Evolutionary conservation across 1,140 invertebrate genomes (phyloP), one percentile per base, ranked within the genome.

Genomic region (Euglossa dilemma): DNA sequence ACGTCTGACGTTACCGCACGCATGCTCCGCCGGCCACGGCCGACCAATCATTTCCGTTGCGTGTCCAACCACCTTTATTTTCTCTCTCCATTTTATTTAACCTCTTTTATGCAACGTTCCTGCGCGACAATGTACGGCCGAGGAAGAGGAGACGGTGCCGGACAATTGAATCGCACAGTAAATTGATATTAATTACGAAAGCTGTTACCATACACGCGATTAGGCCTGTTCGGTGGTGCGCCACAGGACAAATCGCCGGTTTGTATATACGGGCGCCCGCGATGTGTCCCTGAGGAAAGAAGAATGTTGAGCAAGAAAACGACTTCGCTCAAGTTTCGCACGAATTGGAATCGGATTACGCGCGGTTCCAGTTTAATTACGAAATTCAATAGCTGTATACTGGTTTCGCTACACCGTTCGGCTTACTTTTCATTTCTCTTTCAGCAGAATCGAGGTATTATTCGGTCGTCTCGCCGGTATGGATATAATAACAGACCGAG

Each of bases 331-430:
- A 18, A 61, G 57, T 88, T 88, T 87, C 80, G 56, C 23, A 57
- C 63, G 84, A 83, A 74, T 80, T 71, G 45, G 73, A 87, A 66
- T 83, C 72, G 52, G 80, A 88, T 88, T 88, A 83, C 78, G 52
- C 59, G 78, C 54, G 73, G 57, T 57, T 72, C 52, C 57, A 73
- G 57, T 72, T 85, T 80, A 85, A 87, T 87, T 88, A 79, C 72
- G 75, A 88, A 88, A 85, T 85, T 73, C 52, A 82, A 77, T 20
- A 57, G 25, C 25, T 61, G 18, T 69, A 47, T 63, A 82, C 16
- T 67, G 36, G 36, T 77, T 83, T 85, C 14, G 63, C 16, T 25
- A 5, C 16, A 63, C 25, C 6, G 14, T 63, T 36, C 66, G 36
- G 20, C 12, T 61, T 78, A 50, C 80, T 67, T 57, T 67, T 75